Evolutionary conservation across 2,113 vertebrate species (phyloP), one percentile per base, ranked within the genome.

Genomic region (Mobula birostris): DNA sequence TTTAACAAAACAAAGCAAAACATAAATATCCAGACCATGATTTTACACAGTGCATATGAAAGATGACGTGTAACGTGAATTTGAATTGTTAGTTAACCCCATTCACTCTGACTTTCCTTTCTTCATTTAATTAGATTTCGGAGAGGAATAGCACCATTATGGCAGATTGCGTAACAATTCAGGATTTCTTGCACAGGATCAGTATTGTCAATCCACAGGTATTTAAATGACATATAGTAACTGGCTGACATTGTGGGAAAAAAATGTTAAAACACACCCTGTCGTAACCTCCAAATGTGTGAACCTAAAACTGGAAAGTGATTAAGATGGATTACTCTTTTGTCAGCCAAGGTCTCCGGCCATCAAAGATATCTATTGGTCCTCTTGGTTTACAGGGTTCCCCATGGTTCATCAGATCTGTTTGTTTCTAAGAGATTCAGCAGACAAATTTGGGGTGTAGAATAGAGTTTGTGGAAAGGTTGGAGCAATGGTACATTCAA

Each of bases 181-280:
- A 97, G 94, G 94, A 94, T 76, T 97, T 98, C 95, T 95, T 98
- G 72, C 96, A 94, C 70, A 96, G 95, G 94, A 96, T 97, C 94
- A 97, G 96, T 95, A 87, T 97, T 94, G 95, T 96, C 48, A 96
- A 97, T 79, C 96, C 97, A 63, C 95, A 95, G 96, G 98, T 98
- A 97, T 95, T 94, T 56, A 74, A 24, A 29, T 56, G 21, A 93
- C 24, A 24, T 56, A 61, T 11, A 61, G 21, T 36, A 76, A 56
- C 24, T 93, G 68, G 11, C 17, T 93, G 70, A 93, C 7, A 29
- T 74, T 48, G 36, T 21, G 14, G 7, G 2, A 29, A 76, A 15
- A 56, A 93, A 74, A 93, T 24, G 29, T 93, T 12, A 74, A 74
- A 74, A 48, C 36, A 74, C 1, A 11, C 36, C 72, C 72, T 74